phyloP scores from a whole-genome alignment of 1,140 invertebrate genomes.

The Pseudomyrmex dendroicus region DNA sequence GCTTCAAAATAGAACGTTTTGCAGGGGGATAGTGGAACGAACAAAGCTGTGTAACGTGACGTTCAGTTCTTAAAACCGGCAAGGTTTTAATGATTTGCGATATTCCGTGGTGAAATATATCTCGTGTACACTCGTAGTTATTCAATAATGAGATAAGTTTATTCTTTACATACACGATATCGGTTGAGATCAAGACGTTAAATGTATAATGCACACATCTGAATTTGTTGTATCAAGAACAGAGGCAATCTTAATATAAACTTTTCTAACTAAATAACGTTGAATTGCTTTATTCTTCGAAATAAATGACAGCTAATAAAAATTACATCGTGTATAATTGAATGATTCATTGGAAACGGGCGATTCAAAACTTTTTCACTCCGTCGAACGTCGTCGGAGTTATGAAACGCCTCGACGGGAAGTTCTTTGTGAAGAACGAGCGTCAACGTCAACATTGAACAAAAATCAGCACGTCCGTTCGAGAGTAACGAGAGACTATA shows the following conservation, averaged over 20 bases:
- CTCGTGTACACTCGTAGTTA: neutral
- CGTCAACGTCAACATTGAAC: constrained; percentile 40
- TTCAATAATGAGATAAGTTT: neutral
- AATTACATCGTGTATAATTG: constrained; percentile 33
- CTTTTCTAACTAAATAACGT: neutral
- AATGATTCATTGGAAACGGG: constrained; percentile 27
- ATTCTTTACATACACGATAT: neutral
- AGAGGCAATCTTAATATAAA: constrained; percentile 13
- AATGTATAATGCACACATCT: neutral
- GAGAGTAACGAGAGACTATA: constrained; percentile 31
- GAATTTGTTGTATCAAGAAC: constrained; percentile 1
- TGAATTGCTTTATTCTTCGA: constrained; percentile 11
- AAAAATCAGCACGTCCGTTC: constrained; percentile 25
- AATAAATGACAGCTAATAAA: constrained; percentile 37
- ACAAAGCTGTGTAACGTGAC: constrained; percentile 6
- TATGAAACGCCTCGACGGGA: constrained; percentile 35
- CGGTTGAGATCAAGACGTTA: neutral
- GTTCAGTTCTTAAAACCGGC: constrained; percentile 16
- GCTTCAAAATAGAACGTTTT: constrained; percentile 51
- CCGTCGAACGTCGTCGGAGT: constrained; percentile 5
- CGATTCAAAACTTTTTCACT: constrained; percentile 39
- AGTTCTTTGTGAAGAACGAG: constrained; percentile 47
- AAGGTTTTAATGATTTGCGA: neutral
- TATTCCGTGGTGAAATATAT: neutral
- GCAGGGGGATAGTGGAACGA: constrained; percentile 27